Base-by-base conservation (phyloP, 2,888 invertebrate species). In the Limnephilus auricula region DNA sequence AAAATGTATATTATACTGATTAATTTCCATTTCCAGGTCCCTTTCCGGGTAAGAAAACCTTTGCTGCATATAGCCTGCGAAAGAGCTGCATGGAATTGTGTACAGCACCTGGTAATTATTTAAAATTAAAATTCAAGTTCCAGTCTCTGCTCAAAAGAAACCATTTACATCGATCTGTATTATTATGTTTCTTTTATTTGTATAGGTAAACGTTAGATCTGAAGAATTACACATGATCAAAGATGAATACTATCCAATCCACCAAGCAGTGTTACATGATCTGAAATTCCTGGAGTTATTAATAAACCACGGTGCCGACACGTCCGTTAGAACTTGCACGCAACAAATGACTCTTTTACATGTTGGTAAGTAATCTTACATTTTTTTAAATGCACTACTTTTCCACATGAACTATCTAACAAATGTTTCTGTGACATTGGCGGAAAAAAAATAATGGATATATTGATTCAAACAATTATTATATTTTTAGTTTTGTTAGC, bases 161-260 rank as follows among this genome's bases (percentile, higher is more conserved):
- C 18, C 65, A 65, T 9, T 25, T n/a, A 25, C n/a, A 25, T n/a
- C 18, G 9, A 25, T 25, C 50, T 18, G 18, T 18, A 31, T 80
- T n/a, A 1, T n/a, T 79, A 6, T 31, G 12, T 80, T 30, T 82
- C 9, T 25, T 34, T 83, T 30, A 79, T 85, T 86, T 79, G 32
- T 90, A 31, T 25, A 93, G 93, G 93, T 93, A n/a, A 93, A 92
- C 79, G 93, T 93, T 2, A 94, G 97, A 80, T 96, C 96, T 79
- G 97, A 97, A 93, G 97, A 97, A 94, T 97, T 97, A 86, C 97
- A 97, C 94, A 96, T 97, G 92, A 96, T 97, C 91, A 97, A 97
- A 94, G 97, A 97, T 94, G 98, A 97, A 95, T 97, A 97, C 94
- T 97, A 97, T 94, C 98, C 98, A n/a, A 97, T 98, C 92, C 97